Evolutionary conservation across 2,888 invertebrate genomes (phyloP).

Genomic region (Choristoneura rosaceana): DNA sequence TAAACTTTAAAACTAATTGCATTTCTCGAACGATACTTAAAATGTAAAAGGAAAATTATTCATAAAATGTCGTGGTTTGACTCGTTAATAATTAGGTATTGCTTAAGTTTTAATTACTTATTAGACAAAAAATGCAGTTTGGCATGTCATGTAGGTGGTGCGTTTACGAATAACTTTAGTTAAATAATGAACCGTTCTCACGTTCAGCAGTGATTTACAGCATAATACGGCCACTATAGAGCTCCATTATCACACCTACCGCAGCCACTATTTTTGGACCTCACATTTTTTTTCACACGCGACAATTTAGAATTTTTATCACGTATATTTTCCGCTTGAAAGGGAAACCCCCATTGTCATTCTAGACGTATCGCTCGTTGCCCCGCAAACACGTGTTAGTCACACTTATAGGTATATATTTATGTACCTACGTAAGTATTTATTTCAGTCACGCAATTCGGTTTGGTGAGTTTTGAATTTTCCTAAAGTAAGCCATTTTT

Average conservation of each 20-base stretch:
- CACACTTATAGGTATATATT: constrained; percentile 54
- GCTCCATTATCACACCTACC: constrained; percentile 82
- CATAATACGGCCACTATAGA: constrained; percentile 72
- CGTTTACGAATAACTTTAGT: constrained; percentile 55
- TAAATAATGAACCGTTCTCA: constrained; percentile 80
- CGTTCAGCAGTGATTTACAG: constrained; percentile 79
- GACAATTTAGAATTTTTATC: constrained; percentile 81
- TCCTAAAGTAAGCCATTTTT: constrained; percentile 53
- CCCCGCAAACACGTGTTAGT: constrained; percentile 82
- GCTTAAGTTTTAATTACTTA: background rate
- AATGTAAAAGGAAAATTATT: background rate
- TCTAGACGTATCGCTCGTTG: constrained; percentile 74
- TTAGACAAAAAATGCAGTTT: constrained; percentile 5
- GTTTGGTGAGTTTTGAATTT: constrained; percentile 70
- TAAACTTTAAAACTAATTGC: constrained; percentile 11
- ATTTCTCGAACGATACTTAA: constrained; percentile 7
- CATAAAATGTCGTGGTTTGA: constrained; percentile 7
- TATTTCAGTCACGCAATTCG: constrained; percentile 82
- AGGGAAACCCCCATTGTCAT: constrained; percentile 84
- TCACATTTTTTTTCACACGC: constrained; percentile 83
- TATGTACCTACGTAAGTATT: constrained; percentile 68
- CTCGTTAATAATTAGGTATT: background rate
- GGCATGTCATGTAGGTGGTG: constrained; percentile 44
- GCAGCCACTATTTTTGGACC: constrained; percentile 81
- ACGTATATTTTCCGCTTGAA: constrained; percentile 84